phyloP scores from a whole-genome alignment of 2,797 vertebrate species.

The Coilia nasus region DNA sequence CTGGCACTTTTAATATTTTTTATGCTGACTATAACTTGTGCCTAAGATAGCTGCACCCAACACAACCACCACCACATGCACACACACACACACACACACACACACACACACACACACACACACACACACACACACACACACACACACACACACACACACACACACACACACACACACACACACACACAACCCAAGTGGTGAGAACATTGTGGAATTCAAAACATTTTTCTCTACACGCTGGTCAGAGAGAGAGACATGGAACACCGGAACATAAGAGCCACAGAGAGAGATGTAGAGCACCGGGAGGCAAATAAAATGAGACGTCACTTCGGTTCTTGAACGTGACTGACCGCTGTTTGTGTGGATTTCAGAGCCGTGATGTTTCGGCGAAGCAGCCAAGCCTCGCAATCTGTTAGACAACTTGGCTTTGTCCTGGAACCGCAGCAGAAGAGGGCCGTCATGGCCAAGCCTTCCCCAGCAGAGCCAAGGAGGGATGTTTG shows the following conservation, averaged over 20 bases:
- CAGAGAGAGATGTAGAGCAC: neutral
- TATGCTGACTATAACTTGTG: neutral
- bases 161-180: neutral
- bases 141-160: neutral
- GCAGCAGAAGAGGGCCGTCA: constrained; percentile 43
- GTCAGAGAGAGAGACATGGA: neutral
- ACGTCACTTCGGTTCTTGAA: neutral
- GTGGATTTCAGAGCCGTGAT: constrained; percentile 43
- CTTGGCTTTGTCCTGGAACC: constrained; percentile 54
- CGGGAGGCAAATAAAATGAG: constrained; percentile 31
- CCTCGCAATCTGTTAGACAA: constrained; percentile 60
- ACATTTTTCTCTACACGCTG: neutral
- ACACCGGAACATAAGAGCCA: no score
- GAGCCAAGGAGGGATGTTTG: constrained; percentile 53
- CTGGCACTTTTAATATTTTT: neutral
- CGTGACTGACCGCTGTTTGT: constrained; percentile 36
- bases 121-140: neutral
- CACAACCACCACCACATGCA: no score
- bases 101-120: neutral
- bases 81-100: neutral
- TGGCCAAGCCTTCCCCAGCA: constrained; percentile 50
- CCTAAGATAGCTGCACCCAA: neutral
- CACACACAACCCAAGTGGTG: neutral
- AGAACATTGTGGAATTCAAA: neutral
- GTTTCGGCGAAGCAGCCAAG: constrained; percentile 46